Base-by-base conservation (phyloP, 2,888 invertebrate species). In the Orchestes rusci region DNA sequence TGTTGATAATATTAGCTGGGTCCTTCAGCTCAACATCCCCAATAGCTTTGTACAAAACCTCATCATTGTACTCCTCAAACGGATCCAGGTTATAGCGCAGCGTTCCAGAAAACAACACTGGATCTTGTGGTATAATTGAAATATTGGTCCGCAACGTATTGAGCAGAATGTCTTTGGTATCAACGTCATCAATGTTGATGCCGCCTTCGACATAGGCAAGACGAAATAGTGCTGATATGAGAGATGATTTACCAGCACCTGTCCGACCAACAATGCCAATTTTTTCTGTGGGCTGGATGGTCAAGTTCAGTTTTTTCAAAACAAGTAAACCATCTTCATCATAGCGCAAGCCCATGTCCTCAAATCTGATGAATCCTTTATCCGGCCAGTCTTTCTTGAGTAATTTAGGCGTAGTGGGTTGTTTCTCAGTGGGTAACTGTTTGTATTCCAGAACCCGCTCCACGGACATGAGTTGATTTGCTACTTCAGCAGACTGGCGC, bases 401-500 rank as follows among this genome's bases (percentile, higher is more conserved):
- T 50, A 69, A 70, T 34, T 66, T 68, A 4, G 68, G 70, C 28
- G 59, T 65, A 47, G 63, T 61, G 2, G 77, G 71, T 56, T 79
- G 75, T 3, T 68, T 61, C 55, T 84, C 82, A 0, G 73, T 70
- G 2, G 76, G 70, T n/a, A 92, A 70, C 16, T 74, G 70, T 1
- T 81, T 78, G 66, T 93, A 93, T 60, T 91, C 88, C 8, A 89
- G 64, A 0, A 92, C 80, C 53, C 93, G 72, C 69, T 93, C 92
- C 0, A 92, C 91, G 2, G 84, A 81, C 63, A 82, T 84, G 62
- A 86, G 74, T 57, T 82, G 82, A 48, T 84, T 86, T 4, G 82
- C 73, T 43, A 84, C 78, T 69, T 91, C 90, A 0, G 90, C 87
- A 48, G 85, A 76, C 70, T 90, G 90, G 28, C 90, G 71, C 62